A percentile compares a stretch with the other conserved stretches of the same genome.
phyloP scores from a whole-genome alignment of 2,113 vertebrate genomes.

The Baryphthengus martii region DNA sequence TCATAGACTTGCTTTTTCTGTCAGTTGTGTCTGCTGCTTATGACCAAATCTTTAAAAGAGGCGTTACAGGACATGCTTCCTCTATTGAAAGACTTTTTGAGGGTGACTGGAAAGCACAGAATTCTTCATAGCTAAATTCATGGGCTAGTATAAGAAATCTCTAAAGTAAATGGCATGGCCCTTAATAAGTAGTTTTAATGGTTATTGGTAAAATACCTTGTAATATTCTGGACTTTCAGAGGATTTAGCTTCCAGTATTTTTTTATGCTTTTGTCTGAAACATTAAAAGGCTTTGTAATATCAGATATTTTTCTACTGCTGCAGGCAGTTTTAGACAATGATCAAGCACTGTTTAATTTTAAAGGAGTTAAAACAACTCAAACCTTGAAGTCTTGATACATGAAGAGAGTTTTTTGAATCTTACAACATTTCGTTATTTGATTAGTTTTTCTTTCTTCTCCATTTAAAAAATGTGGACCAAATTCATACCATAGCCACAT shows the following conservation, averaged over 20 bases:
- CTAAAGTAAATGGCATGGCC: not conserved
- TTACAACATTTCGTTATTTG: not conserved
- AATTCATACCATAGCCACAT: not conserved
- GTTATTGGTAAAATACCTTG: not conserved
- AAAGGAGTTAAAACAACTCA: not conserved
- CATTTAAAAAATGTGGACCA: not conserved
- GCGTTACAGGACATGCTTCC: fast-evolving
- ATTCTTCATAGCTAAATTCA: not conserved
- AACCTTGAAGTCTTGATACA: not conserved
- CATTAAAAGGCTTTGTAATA: not conserved
- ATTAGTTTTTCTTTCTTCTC: not conserved
- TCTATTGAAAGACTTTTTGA: not conserved
- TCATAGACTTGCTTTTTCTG: not conserved
- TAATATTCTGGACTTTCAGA: not conserved
- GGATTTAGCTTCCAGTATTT: not conserved
- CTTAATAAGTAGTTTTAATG: not conserved
- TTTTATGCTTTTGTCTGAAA: not conserved
- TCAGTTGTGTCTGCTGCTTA: not conserved
- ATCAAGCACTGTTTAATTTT: not conserved
- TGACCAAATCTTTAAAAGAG: not conserved
- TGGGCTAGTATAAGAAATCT: not conserved
- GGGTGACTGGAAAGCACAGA: not conserved
- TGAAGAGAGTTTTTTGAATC: not conserved
- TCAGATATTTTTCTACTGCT: not conserved
- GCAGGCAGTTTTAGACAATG: not conserved